Conservation (phyloP, 2,888 invertebrate species). For the Thymelicus sylvestris region DNA sequence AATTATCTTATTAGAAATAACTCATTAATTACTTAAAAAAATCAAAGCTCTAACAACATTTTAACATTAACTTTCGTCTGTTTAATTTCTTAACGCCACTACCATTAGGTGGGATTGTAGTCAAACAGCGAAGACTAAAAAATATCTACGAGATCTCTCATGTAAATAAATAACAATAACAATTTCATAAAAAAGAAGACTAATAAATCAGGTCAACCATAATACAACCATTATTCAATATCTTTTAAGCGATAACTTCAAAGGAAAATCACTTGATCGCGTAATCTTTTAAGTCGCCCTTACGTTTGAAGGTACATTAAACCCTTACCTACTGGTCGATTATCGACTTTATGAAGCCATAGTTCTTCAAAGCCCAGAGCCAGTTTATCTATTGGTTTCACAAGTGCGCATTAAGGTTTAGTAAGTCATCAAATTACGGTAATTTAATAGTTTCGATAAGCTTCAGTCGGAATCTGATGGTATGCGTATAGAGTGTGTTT, state of each 20-base stretch:
- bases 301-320: constrained; percentile 30
- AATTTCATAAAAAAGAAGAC: neutral
- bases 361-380: constrained; percentile 13
- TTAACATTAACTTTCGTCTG: too few relatives aligned
- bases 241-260: constrained; percentile 24
- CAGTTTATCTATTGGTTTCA: constrained; percentile 26
- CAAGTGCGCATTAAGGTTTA: constrained; percentile 19
- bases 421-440: constrained; percentile 16
- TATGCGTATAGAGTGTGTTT: too few relatives aligned
- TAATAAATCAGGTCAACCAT: constrained; percentile 9
- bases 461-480: neutral
- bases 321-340: constrained; percentile 28
- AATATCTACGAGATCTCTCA: too few relatives aligned
- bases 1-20: too few relatives aligned
- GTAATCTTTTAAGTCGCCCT: constrained; percentile 29
- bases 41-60: too few relatives aligned
- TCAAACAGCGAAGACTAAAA: too few relatives aligned
- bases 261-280: constrained; percentile 31
- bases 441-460: neutral
- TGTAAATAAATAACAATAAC: constrained; percentile 3
- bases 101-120: too few relatives aligned
- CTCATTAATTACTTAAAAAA: too few relatives aligned
- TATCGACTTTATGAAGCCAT: constrained; percentile 31
- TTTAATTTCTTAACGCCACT: too few relatives aligned
- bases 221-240: constrained; percentile 14